Conservation (phyloP, 1,140 invertebrate genomes). For the Sycophila sp. region DNA sequence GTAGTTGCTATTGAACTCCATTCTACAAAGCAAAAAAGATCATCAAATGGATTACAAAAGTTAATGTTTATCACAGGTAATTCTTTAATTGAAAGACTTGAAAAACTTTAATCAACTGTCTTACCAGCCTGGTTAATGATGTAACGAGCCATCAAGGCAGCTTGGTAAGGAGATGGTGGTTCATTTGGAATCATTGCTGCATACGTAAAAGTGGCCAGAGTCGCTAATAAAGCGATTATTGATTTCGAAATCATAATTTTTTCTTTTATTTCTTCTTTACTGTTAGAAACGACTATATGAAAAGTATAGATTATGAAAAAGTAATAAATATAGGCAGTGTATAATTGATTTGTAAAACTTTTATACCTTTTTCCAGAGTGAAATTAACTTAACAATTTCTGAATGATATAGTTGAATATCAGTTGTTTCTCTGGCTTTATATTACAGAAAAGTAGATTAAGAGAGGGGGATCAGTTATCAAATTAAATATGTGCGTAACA, state of each 20-base stretch:
- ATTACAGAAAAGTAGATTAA: no score
- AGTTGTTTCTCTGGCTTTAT: no score
- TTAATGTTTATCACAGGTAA: background rate
- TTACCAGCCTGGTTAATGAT: conserved; percentile 64
- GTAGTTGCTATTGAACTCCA: background rate
- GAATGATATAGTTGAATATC: no score
- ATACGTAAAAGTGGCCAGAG: background rate
- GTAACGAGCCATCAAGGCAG: conserved; percentile 64
- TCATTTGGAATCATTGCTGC: conserved; percentile 1
- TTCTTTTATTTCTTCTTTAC: background rate
- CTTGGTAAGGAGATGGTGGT: conserved; percentile 49
- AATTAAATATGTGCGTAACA: no score
- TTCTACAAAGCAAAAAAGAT: background rate
- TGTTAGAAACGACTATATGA: no score
- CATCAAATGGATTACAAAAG: background rate
- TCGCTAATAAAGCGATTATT: background rate
- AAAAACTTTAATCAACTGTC: background rate
- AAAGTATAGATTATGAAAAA: no score
- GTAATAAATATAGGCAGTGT: no score
- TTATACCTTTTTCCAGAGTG: no score
- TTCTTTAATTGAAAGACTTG: background rate
- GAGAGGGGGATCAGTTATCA: no score
- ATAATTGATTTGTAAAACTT: no score
- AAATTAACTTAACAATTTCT: no score
- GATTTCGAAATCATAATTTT: conserved; percentile 7